phyloP scores from a whole-genome alignment of 2,113 vertebrate genomes.

The Crotalus horridus region DNA sequence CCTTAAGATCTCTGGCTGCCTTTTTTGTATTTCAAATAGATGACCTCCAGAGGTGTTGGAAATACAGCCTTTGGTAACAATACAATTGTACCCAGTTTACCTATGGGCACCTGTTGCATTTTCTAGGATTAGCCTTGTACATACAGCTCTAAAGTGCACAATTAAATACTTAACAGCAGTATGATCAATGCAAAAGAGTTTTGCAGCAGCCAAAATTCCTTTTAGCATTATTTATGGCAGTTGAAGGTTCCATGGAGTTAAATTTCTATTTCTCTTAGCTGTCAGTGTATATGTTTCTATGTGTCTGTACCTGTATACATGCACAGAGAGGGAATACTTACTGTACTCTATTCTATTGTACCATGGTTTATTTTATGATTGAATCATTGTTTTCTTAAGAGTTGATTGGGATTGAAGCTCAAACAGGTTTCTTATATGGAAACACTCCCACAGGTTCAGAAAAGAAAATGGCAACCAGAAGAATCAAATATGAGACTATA shows the following conservation, averaged over 20 bases:
- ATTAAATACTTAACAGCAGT: not conserved
- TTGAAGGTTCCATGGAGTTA: not conserved
- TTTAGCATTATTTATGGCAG: not conserved
- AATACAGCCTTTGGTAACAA: not conserved
- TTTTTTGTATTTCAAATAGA: constrained; percentile 10
- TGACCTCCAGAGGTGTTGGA: not conserved
- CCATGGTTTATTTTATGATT: not conserved
- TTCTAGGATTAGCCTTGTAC: not conserved
- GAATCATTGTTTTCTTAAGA: not conserved
- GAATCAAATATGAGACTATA: not conserved
- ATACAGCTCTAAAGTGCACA: not conserved
- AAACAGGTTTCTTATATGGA: not conserved
- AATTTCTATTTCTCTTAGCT: not conserved
- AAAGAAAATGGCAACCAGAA: not conserved
- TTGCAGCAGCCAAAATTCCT: not conserved
- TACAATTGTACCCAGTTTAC: not conserved
- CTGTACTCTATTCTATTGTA: not conserved
- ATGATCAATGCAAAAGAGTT: not conserved
- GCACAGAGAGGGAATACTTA: not conserved
- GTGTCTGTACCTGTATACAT: not conserved
- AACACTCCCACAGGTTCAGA: not conserved
- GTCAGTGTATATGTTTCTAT: not conserved
- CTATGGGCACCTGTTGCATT: not conserved
- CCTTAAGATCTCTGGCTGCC: not conserved
- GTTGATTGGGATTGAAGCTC: not conserved